Base-by-base conservation (phyloP, 2,113 vertebrate genomes). In the Onychostruthus taczanowskii region DNA sequence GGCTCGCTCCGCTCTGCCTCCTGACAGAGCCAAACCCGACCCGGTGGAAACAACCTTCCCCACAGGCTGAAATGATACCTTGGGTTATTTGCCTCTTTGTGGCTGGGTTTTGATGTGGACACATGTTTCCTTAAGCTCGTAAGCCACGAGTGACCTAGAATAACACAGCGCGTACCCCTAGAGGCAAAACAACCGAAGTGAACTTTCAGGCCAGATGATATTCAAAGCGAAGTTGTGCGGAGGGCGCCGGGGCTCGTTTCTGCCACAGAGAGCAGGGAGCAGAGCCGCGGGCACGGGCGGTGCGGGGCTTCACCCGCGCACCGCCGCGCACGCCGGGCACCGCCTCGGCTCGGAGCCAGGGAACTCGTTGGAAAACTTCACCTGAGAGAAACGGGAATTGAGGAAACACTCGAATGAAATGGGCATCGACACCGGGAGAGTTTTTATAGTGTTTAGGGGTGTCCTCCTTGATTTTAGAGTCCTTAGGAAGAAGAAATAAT, bases 61-160 rank as follows among this genome's bases (percentile, higher is more conserved):
- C 43, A 28, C 16, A 63, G 78, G 35, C n/a, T 82, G 84, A 37
- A 66, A 22, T 12, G 67, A 22, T 64, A 19, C 73, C 66, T 64
- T 3, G 73, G 44, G 1, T 37, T 23, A 3, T 69, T 83, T 47
- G 49, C 41, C 68, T 55, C 63, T 16, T 26, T 27, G 43, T 5
- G 80, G 69, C 89, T 58, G 61, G 43, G 52, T 44, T 70, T 77
- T 80, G 89, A 74, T 47, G 75, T 16, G 83, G 58, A 62, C 91
- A 46, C 85, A 72, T 3, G 43, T 90, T 92, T 72, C 17, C 83
- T 80, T 47, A 43, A 49, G 82, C 59, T 86, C 16, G 14, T 10
- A 43, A 93, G 84, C 87, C 94, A 58, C 80, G 23, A 37, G 84
- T 76, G 75, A 94, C 85, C 69, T 67, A 47, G 73, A 95, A 84